Conservation (phyloP, 2,888 invertebrate species). For the Tholera decimalis region DNA sequence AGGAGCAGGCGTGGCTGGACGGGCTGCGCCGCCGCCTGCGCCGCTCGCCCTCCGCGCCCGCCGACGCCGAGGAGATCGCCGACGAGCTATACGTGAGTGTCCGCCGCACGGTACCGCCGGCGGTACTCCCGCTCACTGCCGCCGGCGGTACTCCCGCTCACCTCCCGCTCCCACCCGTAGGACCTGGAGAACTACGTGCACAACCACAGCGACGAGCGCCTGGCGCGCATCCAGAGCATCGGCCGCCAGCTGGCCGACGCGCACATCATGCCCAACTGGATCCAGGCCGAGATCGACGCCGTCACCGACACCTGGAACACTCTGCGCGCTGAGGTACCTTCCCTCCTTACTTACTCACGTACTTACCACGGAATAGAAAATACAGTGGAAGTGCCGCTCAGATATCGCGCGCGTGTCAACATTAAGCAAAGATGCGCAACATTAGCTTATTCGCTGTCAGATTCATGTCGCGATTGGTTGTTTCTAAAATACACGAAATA, state of each 20-base stretch:
- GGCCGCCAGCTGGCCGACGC: slow-evolving; percentile 94
- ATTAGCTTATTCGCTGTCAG: no score
- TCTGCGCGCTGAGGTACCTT: slow-evolving; percentile 93
- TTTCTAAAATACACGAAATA: no score
- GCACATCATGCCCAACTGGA: slow-evolving; percentile 94
- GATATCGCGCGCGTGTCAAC: no score
- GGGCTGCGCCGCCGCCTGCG: slow-evolving; percentile 95
- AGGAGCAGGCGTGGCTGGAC: slow-evolving; percentile 95
- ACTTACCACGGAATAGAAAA: no score
- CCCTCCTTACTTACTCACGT: neutral
- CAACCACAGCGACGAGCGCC: slow-evolving; percentile 94
- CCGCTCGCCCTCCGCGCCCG: slow-evolving; percentile 93
- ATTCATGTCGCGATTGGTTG: no score
- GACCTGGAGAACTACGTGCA: slow-evolving; percentile 96
- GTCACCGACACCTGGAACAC: slow-evolving; percentile 93
- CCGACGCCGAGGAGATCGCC: slow-evolving; percentile 98
- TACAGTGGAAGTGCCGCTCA: no score
- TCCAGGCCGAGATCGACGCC: slow-evolving; percentile 93
- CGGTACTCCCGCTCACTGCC: no score
- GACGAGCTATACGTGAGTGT: slow-evolving; percentile 94
- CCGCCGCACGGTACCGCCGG: neutral
- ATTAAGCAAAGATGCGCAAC: no score
- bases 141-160: no score
- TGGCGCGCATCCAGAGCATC: slow-evolving; percentile 94
- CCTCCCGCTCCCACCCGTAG: no score